Evolutionary conservation across 2,113 vertebrate genomes (phyloP).

Genomic region (Hippocampus comes): DNA sequence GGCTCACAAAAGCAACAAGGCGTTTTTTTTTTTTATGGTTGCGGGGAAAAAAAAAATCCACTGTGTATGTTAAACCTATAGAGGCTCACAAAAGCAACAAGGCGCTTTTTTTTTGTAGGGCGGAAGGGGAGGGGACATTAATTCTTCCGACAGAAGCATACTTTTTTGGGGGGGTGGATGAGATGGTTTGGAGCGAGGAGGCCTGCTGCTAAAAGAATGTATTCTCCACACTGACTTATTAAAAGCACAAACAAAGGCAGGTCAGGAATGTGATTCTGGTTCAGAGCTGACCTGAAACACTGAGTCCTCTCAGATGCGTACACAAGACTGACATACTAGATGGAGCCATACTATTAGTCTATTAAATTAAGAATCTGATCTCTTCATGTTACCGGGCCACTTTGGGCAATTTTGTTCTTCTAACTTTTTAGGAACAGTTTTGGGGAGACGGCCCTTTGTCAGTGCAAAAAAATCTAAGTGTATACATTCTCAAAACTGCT

Average conservation of each 20-base stretch:
- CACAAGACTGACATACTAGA: slow-evolving; percentile 7
- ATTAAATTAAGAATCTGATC: too few relatives aligned
- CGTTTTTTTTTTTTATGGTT: slow-evolving; percentile 27
- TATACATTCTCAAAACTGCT: too few relatives aligned
- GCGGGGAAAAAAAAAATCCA: slow-evolving; percentile 35
- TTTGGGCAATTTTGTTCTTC: too few relatives aligned
- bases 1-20: slow-evolving; percentile 5
- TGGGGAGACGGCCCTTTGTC: too few relatives aligned
- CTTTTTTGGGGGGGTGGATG: slow-evolving; percentile 3
- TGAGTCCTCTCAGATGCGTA: slow-evolving; percentile 16
- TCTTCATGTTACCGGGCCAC: too few relatives aligned
- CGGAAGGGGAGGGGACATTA: neutral
- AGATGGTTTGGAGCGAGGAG: slow-evolving; percentile 5
- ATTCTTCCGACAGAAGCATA: slow-evolving; percentile 22
- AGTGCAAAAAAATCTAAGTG: too few relatives aligned
- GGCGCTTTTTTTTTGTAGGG: slow-evolving; percentile 19
- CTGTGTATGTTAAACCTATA: slow-evolving; percentile 31
- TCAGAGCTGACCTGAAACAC: slow-evolving; percentile 35
- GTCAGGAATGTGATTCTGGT: slow-evolving; percentile 31
- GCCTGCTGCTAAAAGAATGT: slow-evolving; percentile 13
- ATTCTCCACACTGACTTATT: slow-evolving; percentile 30
- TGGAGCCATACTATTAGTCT: neutral
- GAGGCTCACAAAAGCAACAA: slow-evolving; percentile 4
- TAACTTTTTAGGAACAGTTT: too few relatives aligned
- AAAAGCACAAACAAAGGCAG: slow-evolving; percentile 56